A percentile compares a stretch with the other conserved stretches of the same genome.
Conservation (phyloP, 35 echinoderm and acorn worm genomes). For the Heliocidaris erythrogramma region DNA sequence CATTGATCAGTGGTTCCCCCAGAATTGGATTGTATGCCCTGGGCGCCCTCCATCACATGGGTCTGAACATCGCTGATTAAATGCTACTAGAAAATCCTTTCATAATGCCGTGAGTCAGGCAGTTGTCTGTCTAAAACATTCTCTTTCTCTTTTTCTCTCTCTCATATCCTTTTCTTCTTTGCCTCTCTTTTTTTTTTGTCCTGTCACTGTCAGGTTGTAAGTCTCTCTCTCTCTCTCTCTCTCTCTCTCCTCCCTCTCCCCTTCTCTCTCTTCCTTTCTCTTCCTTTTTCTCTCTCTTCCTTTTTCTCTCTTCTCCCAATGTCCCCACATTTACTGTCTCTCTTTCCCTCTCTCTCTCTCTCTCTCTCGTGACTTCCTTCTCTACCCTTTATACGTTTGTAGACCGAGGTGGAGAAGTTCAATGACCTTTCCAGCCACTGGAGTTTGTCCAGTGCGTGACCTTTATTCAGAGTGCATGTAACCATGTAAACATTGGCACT, state of each 20-base stretch:
- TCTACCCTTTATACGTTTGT: neutral
- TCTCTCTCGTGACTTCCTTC: neutral
- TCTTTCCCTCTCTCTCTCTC: too few species aligned
- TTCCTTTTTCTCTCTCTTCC: too few species aligned
- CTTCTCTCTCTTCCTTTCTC: neutral
- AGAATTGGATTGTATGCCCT: constrained; percentile 10
- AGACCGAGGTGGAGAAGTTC: neutral
- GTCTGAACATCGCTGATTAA: neutral
- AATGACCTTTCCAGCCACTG: neutral
- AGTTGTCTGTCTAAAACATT: neutral
- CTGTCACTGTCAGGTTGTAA: too few species aligned
- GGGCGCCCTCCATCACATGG: neutral
- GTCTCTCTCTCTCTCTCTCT: neutral
- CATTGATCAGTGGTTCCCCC: neutral
- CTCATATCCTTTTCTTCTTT: neutral
- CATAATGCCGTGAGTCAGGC: neutral
- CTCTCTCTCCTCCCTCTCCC: neutral
- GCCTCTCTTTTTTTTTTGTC: neutral
- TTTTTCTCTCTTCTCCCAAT: too few species aligned
- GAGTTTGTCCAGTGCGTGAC: neutral
- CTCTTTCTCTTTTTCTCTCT: neutral
- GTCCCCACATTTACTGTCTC: too few species aligned
- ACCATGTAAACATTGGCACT: neutral
- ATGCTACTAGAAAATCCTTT: constrained; percentile 17
- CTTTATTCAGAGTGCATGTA: neutral